phyloP scores from a whole-genome alignment of 2,113 vertebrate genomes.

The Psittacula cyanocephala region DNA sequence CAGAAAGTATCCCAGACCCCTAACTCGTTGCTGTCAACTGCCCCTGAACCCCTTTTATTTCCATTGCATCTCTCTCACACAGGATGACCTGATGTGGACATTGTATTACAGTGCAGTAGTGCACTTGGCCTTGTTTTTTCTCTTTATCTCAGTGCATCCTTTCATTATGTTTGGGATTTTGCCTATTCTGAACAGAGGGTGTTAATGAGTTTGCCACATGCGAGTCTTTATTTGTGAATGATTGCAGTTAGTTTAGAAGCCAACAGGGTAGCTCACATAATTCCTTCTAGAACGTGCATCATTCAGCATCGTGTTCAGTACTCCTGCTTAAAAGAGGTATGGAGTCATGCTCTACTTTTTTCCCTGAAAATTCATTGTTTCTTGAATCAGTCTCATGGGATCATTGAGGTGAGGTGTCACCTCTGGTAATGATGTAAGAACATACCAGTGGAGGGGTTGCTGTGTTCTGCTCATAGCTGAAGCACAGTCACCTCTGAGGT shows the following conservation, averaged over 20 bases:
- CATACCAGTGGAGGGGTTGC: not conserved
- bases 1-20: not conserved
- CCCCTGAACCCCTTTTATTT: conserved; percentile 8
- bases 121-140: not conserved
- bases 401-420: not conserved
- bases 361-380: not conserved
- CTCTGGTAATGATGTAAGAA: not conserved
- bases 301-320: fast-evolving
- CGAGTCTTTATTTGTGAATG: not conserved
- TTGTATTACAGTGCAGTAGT: not conserved
- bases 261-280: not conserved
- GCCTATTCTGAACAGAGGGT: not conserved
- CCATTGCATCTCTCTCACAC: not conserved
- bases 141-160: not conserved
- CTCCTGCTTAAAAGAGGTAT: not conserved
- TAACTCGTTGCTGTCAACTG: not conserved
- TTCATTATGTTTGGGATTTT: not conserved
- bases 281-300: not conserved
- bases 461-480: not conserved
- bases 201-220: not conserved
- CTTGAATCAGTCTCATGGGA: not conserved
- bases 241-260: not conserved
- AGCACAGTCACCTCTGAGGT: not conserved
- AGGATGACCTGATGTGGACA: not conserved
- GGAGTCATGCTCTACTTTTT: not conserved